These are phyloP conservation scores for Brachionus angularis DNA, from an alignment of 1,140 invertebrate species.

Conservation along the genomic window DNA sequence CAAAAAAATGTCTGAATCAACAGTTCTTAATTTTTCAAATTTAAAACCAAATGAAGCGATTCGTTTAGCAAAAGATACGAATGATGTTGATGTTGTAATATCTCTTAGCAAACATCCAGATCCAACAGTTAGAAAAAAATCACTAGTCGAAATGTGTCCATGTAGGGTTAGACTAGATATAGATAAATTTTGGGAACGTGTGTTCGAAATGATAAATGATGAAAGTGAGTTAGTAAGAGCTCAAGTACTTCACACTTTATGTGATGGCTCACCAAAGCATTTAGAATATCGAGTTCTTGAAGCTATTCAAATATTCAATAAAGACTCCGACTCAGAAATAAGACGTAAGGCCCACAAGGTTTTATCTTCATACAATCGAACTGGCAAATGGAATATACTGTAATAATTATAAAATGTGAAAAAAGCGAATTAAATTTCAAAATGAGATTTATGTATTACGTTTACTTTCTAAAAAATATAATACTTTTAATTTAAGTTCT, in stretches of 20 bases:
- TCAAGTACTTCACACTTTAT: constrained; percentile 53
- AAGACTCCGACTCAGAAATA: constrained; percentile 50
- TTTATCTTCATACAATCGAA: constrained; percentile 50
- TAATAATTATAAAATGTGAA: too few species aligned
- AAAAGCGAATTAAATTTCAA: too few species aligned
- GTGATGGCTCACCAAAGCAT: constrained; percentile 53
- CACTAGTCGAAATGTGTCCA: constrained; percentile 55
- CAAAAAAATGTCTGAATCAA: too few species aligned
- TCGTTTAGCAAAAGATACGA: constrained; percentile 46
- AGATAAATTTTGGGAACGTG: constrained; percentile 53
- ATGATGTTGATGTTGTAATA: constrained; percentile 52
- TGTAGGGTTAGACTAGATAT: constrained; percentile 54
- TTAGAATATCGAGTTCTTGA: constrained; percentile 50
- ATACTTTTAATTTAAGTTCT: too few species aligned
- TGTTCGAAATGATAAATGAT: constrained; percentile 52
- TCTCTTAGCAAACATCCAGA: constrained; percentile 50
- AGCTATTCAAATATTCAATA: constrained; percentile 52
- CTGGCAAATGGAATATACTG: constrained; percentile 55
- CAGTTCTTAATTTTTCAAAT: too few species aligned
- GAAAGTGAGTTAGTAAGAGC: constrained; percentile 48
- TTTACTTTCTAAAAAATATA: too few species aligned
- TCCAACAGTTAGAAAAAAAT: constrained; percentile 50
- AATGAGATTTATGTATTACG: too few species aligned
- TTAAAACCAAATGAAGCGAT: constrained; percentile 32
- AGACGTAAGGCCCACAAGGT: constrained; percentile 52